phyloP scores from a whole-genome alignment of 2,888 invertebrate genomes.

The Opisthograptis luteolata region DNA sequence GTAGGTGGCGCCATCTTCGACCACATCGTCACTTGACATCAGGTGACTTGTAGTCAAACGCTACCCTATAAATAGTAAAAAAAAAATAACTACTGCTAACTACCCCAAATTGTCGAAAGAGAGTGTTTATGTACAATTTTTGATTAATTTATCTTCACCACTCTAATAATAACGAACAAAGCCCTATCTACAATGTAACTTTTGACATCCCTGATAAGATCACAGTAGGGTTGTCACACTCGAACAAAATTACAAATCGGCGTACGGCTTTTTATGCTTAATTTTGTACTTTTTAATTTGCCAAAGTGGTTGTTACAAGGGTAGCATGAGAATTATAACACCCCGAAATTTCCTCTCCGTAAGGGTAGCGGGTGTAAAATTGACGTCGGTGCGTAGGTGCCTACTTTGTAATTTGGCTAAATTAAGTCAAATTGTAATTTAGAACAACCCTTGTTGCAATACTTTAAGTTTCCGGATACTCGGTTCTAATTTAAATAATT shows the following conservation, averaged over 20 bases:
- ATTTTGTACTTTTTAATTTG: slow-evolving; percentile 56
- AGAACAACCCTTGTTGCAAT: slow-evolving; percentile 42
- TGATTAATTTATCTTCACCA: background rate
- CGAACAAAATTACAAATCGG: slow-evolving; percentile 48
- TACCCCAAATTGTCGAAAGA: no score
- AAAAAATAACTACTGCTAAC: no score
- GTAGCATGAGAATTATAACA: slow-evolving; percentile 41
- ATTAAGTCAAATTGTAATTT: slow-evolving; percentile 59
- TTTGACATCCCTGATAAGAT: slow-evolving; percentile 45
- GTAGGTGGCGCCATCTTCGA: no score
- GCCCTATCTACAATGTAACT: slow-evolving; percentile 36
- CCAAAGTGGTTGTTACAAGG: slow-evolving; percentile 52
- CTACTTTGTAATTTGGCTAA: slow-evolving; percentile 42
- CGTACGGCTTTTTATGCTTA: slow-evolving; percentile 45
- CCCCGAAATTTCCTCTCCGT: slow-evolving; percentile 44
- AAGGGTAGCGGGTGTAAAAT: slow-evolving; percentile 52
- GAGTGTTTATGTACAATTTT: no score
- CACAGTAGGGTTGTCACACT: slow-evolving; percentile 42
- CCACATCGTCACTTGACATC: no score
- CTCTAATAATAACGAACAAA: background rate
- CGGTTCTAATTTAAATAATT: slow-evolving; percentile 35
- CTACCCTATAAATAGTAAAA: no score
- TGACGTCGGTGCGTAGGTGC: slow-evolving; percentile 38
- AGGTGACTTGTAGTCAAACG: no score
- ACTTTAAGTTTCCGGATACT: slow-evolving; percentile 38